phyloP scores from a whole-genome alignment of 92 coral and sea anemone species.

The Phenganax subtilis region DNA sequence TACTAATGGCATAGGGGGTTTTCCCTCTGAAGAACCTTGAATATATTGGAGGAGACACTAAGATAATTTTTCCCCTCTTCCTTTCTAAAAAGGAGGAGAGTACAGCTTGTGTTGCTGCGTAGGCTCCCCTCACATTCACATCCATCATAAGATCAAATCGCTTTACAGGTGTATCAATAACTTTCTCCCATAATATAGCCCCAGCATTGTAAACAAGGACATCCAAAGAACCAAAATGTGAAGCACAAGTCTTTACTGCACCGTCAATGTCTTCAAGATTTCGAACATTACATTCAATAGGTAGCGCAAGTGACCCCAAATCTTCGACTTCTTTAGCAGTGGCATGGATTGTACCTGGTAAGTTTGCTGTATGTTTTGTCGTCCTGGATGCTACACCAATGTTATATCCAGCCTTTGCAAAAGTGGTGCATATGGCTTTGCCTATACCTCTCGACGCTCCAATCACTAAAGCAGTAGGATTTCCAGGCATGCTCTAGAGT shows the following conservation, averaged over 20 bases:
- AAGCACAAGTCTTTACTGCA: conserved; percentile 28
- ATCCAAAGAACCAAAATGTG: conserved; percentile 31
- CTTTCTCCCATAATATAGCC: conserved; percentile 20
- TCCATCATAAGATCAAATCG: conserved; percentile 24
- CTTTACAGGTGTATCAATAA: conserved; percentile 20
- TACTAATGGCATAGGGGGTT: conserved; percentile 27
- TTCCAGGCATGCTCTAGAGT: background rate
- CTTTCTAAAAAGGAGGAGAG: conserved; percentile 16
- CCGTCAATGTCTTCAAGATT: conserved; percentile 4
- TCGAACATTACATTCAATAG: conserved; percentile 29
- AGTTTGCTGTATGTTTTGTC: conserved; percentile 19
- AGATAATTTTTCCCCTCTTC: background rate
- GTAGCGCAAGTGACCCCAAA: conserved; percentile 2
- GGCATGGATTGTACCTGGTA: conserved; percentile 26
- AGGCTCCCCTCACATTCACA: conserved; percentile 29
- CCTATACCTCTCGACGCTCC: conserved; percentile 38
- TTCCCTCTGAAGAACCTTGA: conserved; percentile 31
- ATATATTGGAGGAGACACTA: conserved; percentile 30
- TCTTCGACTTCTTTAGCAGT: conserved; percentile 7
- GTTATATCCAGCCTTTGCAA: conserved; percentile 26
- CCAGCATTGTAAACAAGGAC: conserved; percentile 27
- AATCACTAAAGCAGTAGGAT: conserved; percentile 18
- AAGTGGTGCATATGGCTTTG: conserved; percentile 13
- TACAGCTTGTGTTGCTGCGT: conserved; percentile 22
- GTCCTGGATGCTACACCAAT: conserved; percentile 33